Evolutionary conservation across 2,888 invertebrate species (phyloP), one percentile per base, ranked within the genome.

Genomic region (Nomada hirtipes): DNA sequence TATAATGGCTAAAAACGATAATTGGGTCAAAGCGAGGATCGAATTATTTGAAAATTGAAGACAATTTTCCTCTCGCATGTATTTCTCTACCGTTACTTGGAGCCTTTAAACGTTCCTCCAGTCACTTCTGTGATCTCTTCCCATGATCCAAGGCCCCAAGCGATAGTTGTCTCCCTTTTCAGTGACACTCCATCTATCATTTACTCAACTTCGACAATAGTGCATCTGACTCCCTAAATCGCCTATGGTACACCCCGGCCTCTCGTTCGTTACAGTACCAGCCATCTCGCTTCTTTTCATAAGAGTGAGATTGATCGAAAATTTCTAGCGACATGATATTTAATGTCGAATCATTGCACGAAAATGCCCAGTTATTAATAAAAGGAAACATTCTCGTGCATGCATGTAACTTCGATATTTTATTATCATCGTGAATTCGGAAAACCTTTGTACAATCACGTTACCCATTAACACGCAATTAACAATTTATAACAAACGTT

Each of bases 151-250:
- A 77, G 36, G 44, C 64, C 23, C 42, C 13, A 15, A 77, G 36
- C 52, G 69, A 76, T 76, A 55, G 20, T 13, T 23, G 64, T 15
- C 59, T 29, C 36, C 52, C 53, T 20, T 65, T 23, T 60, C 52
- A 18, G 20, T 9, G 59, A 77, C 65, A 1, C 15, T 29, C 36
- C 70, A 70, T 79, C 60, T 36, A 79, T 79, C 77, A 79, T 79
- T 60, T 11, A 18, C 64, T 57, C 60, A 10, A 36, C 29, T 20
- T 29, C 4, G 47, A 65, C 57, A 55, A 72, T 64, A 26, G n/a
- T 13, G 55, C 20, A 20, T 26, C 44, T 1, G 65, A 44, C 64
- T 60, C 61, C 70, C 77, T 55, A 47, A 70, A 70, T 65, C 77
- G n/a, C 18, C 57, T 59, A 18, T n/a, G 9, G 53, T 23, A 20